Conservation (phyloP, 2,888 invertebrate genomes). For the Alcis repandata region DNA sequence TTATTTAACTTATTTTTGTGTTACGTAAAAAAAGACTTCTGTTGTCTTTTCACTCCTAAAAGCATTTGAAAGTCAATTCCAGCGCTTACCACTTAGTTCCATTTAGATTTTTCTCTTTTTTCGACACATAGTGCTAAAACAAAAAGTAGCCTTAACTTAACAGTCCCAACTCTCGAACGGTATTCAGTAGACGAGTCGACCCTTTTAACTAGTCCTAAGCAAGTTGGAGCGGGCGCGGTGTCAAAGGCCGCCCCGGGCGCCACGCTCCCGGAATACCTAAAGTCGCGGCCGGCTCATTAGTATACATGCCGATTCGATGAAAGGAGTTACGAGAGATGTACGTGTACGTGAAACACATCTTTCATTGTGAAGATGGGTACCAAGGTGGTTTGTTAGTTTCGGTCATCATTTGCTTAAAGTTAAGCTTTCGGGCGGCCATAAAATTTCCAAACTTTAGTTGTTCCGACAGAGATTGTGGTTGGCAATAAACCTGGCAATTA, state of each 20-base stretch:
- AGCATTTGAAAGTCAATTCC: too few relatives aligned
- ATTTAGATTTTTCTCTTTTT: too few relatives aligned
- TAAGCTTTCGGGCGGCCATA: neutral
- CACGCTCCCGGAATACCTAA: constrained; percentile 48
- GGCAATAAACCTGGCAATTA: too few relatives aligned
- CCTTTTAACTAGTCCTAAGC: constrained; percentile 52
- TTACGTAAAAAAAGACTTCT: too few relatives aligned
- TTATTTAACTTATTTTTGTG: too few relatives aligned
- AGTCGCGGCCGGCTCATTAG: constrained; percentile 20
- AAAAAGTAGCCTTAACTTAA: neutral
- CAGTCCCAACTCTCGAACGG: constrained; percentile 9
- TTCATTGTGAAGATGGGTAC: constrained; percentile 4
- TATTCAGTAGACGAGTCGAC: constrained; percentile 42
- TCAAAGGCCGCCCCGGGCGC: constrained; percentile 39
- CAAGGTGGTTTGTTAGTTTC: neutral
- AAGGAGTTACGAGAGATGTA: neutral
- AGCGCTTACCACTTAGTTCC: too few relatives aligned
- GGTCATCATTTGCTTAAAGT: neutral
- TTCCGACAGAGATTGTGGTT: too few relatives aligned
- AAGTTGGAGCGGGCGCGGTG: constrained; percentile 45
- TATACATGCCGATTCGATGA: constrained; percentile 27
- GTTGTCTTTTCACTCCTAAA: too few relatives aligned
- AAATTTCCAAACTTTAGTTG: too few relatives aligned
- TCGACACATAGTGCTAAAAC: neutral
- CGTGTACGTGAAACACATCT: constrained; percentile 3